These are phyloP conservation scores for Dreissena rostriformis DNA, from an alignment of 1,140 invertebrate genomes.

Conservation along the genomic window DNA sequence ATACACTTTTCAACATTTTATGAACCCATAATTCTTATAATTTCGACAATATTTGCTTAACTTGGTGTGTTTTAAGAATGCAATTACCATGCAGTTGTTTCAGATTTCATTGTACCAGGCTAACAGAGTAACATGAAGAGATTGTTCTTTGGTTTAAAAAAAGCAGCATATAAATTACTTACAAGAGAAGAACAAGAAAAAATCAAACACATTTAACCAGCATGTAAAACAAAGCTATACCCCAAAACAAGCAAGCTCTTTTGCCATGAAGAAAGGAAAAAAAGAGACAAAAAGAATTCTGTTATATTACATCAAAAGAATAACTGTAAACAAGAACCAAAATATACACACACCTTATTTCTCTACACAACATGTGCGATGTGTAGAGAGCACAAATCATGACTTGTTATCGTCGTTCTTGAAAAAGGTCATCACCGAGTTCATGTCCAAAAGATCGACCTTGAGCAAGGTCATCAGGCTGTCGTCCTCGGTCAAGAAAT, in stretches of 20 bases:
- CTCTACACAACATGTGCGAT: background rate
- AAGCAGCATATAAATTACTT: too few relatives aligned
- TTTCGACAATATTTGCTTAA: too few relatives aligned
- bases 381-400: background rate
- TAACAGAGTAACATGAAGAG: too few relatives aligned
- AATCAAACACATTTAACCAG: too few relatives aligned
- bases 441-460: slow-evolving; percentile 41
- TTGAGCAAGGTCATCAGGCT: slow-evolving; percentile 24
- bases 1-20: too few relatives aligned
- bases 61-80: too few relatives aligned
- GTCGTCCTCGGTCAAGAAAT: slow-evolving; percentile 36
- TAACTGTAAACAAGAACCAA: background rate
- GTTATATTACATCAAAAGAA: background rate
- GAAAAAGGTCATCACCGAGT: slow-evolving; percentile 40
- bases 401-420: slow-evolving; percentile 6
- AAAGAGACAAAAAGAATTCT: background rate
- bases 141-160: too few relatives aligned
- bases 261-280: background rate
- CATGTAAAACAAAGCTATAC: background rate
- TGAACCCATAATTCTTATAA: too few relatives aligned
- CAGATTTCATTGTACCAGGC: too few relatives aligned
- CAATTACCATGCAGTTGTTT: too few relatives aligned
- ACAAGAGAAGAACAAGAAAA: too few relatives aligned
- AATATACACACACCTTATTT: background rate
- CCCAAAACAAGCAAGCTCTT: background rate